Conservation (phyloP, 2,113 vertebrate species). For the Grus americana region DNA sequence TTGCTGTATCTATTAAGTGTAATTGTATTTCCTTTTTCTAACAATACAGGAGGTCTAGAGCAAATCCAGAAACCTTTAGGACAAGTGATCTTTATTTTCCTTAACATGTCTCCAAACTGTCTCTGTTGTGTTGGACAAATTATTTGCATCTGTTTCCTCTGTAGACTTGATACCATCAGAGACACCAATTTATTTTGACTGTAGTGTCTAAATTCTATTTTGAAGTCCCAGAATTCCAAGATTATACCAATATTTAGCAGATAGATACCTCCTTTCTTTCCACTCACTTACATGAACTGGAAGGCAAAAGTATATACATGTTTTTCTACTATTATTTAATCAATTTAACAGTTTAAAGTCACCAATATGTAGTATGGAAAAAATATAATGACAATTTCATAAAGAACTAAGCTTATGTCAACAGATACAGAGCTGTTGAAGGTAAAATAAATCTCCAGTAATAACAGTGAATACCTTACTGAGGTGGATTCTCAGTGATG, state of each 20-base stretch:
- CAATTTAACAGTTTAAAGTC: background rate
- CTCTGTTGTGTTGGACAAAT: constrained; percentile 52
- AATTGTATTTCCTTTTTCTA: constrained; percentile 48
- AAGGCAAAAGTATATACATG: background rate
- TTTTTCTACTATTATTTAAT: background rate
- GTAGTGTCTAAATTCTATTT: constrained; percentile 8
- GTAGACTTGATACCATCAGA: constrained; percentile 16
- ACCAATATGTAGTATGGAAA: background rate
- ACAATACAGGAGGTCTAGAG: constrained; percentile 37
- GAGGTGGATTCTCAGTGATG: background rate
- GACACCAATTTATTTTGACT: constrained; percentile 33
- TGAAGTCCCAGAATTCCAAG: constrained; percentile 21
- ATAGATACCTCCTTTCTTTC: background rate
- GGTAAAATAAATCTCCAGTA: background rate
- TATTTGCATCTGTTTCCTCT: constrained; percentile 51
- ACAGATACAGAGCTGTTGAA: background rate
- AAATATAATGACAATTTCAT: background rate
- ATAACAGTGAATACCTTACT: background rate
- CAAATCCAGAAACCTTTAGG: constrained; percentile 52
- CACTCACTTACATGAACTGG: background rate
- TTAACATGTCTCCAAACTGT: constrained; percentile 49
- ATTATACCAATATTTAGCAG: constrained; percentile 4
- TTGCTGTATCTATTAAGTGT: constrained; percentile 45
- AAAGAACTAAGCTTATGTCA: background rate
- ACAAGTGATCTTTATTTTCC: constrained; percentile 47